A percentile compares a stretch with the other conserved stretches of the same genome.
These are phyloP conservation scores for Cardiocondyla obscurior DNA, from an alignment of 1,140 invertebrate genomes.

Conservation along the genomic window DNA sequence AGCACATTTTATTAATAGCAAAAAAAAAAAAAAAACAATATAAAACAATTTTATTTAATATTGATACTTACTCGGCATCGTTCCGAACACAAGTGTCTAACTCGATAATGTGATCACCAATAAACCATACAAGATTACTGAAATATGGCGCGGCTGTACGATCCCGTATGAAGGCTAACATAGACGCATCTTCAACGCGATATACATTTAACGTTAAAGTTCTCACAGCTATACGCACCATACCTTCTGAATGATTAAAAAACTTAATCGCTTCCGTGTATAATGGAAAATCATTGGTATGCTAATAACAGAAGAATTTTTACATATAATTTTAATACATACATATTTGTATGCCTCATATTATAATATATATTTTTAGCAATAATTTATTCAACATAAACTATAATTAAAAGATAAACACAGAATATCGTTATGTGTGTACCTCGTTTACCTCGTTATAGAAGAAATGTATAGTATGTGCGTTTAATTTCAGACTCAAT, in stretches of 20 bases:
- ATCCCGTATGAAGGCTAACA: conserved; percentile 98
- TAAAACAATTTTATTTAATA: no score
- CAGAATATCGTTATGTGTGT: conserved; percentile 65
- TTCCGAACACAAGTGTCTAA: conserved; percentile 97
- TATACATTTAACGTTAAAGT: conserved; percentile 99
- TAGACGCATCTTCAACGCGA: conserved; percentile 96
- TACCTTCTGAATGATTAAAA: conserved; percentile 99
- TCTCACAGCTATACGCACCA: conserved; percentile 99
- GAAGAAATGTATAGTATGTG: conserved; percentile 99
- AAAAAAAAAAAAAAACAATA: no score
- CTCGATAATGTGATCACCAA: conserved; percentile 98
- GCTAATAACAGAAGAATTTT: conserved; percentile 86
- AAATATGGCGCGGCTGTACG: conserved; percentile 98
- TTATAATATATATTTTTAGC: background rate
- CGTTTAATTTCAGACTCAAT: conserved; percentile 98
- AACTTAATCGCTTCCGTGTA: conserved; percentile 99
- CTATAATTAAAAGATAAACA: conserved; percentile 54
- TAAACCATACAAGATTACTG: conserved; percentile 99
- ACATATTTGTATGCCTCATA: background rate
- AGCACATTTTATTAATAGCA: conserved; percentile 18
- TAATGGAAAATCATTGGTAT: conserved; percentile 99
- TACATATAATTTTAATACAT: background rate
- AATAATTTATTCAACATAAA: background rate
- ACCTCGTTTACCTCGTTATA: conserved; percentile 96
- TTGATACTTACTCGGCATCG: conserved; percentile 93